Conservation (phyloP, 2,113 vertebrate species). For the Mesoclemmys tuberculata region DNA sequence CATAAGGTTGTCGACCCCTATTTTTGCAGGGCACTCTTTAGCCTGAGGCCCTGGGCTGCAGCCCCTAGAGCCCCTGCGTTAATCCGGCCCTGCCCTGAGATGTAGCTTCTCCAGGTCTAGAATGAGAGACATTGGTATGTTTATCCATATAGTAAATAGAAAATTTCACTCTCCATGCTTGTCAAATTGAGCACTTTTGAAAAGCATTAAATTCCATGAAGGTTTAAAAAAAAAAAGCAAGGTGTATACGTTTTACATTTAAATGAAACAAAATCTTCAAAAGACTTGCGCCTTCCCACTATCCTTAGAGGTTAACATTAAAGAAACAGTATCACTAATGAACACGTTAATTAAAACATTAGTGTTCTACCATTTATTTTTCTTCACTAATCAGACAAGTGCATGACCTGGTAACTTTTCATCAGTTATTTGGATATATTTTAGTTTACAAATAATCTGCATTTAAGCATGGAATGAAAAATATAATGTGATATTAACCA, state of each 20-base stretch:
- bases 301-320: neutral
- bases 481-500: neutral
- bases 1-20: too few species aligned
- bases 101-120: neutral
- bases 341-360: neutral
- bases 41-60: too few species aligned
- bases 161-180: neutral
- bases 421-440: neutral
- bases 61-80: too few species aligned
- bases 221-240: neutral
- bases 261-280: neutral
- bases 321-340: neutral
- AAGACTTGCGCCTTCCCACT: neutral
- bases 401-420: neutral
- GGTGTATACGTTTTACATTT: neutral
- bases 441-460: neutral
- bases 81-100: neutral
- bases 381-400: neutral
- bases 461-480: neutral
- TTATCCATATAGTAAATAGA: neutral
- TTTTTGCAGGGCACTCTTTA: too few species aligned
- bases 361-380: neutral
- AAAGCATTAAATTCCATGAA: neutral
- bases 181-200: neutral
- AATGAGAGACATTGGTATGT: neutral